phyloP scores from a whole-genome alignment of 37 sponge, comb jelly and placozoan genomes.

The Agelas oroides region DNA sequence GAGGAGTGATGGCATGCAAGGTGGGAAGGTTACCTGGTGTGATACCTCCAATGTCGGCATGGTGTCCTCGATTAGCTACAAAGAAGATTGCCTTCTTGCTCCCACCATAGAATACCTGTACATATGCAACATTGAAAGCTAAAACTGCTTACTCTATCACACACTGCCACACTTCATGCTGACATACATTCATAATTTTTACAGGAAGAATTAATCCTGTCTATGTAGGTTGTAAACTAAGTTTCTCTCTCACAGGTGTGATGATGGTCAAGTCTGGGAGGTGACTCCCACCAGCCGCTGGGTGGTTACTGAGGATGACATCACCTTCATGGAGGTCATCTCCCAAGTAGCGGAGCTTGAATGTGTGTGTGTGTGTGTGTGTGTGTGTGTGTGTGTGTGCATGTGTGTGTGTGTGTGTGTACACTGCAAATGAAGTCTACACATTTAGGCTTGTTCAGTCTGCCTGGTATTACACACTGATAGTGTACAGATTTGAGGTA shows the following conservation, averaged over 20 bases:
- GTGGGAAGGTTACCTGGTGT: slow-evolving; percentile 79
- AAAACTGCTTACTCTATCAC: too few species aligned
- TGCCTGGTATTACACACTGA: too few species aligned
- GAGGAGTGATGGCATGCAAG: background rate
- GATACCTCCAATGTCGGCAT: slow-evolving; percentile 96
- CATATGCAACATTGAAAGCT: too few species aligned
- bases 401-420: background rate
- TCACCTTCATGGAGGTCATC: slow-evolving; percentile 83
- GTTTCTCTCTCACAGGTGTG: slow-evolving; percentile 87
- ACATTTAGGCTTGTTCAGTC: too few species aligned
- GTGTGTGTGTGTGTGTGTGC: too few species aligned
- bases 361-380: too few species aligned
- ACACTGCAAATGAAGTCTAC: too few species aligned
- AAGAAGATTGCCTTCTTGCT: slow-evolving; percentile 85
- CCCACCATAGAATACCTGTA: slow-evolving; percentile 87
- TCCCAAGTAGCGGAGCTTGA: slow-evolving; percentile 45
- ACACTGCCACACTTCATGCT: too few species aligned
- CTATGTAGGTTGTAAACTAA: too few species aligned
- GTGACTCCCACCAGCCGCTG: slow-evolving; percentile 95
- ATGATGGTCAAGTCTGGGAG: slow-evolving; percentile 98
- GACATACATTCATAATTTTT: too few species aligned
- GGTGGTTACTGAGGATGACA: slow-evolving; percentile 95
- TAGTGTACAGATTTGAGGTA: too few species aligned
- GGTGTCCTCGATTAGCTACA: slow-evolving; percentile 97
- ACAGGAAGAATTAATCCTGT: too few species aligned